Percentiles rank a stretch among this genome's conserved stretches.
phyloP scores from a whole-genome alignment of 2,797 vertebrate species.

The Chloroceryle amazona region DNA sequence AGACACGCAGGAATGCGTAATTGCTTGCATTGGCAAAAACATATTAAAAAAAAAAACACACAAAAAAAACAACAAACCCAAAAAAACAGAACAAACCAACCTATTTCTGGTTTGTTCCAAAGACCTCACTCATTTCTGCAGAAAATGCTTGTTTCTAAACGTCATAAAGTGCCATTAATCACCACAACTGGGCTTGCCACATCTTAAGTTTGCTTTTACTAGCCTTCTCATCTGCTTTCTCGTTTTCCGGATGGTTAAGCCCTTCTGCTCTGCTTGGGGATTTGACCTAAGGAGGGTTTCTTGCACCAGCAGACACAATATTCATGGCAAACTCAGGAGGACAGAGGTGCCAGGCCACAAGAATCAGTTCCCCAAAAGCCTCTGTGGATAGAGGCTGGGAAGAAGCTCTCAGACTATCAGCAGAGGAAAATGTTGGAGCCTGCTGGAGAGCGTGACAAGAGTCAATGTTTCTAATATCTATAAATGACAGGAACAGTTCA shows the following conservation, averaged over 20 bases:
- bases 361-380: neutral
- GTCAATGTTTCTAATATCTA: neutral
- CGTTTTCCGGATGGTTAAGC: neutral
- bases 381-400: neutral
- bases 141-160: neutral
- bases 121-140: neutral
- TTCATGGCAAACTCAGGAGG: neutral
- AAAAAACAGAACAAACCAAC: neutral
- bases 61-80: too few relatives aligned
- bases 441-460: fast-evolving
- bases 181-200: neutral
- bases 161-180: constrained; percentile 32
- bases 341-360: neutral
- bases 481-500: neutral
- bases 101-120: neutral
- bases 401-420: neutral
- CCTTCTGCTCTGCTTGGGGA: neutral
- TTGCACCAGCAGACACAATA: neutral
- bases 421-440: neutral
- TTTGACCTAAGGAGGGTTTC: neutral
- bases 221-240: neutral
- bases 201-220: neutral
- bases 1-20: neutral
- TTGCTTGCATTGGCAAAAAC: neutral
- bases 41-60: neutral